Conservation (phyloP, 2,797 vertebrate genomes). For the Tenualosa ilisha region DNA sequence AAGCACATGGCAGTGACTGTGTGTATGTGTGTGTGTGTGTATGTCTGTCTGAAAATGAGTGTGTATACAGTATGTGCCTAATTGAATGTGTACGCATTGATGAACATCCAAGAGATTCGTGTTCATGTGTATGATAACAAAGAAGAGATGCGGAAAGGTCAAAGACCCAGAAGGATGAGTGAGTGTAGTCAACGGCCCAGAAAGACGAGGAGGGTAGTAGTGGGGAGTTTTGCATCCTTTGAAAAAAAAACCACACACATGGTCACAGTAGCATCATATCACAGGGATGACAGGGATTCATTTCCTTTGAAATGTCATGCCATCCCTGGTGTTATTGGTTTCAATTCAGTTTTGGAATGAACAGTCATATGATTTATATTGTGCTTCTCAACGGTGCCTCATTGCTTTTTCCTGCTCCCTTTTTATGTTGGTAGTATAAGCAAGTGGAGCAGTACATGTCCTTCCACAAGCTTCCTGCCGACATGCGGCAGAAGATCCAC, state of each 20-base stretch:
- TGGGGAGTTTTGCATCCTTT: not conserved
- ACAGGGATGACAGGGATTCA: not conserved
- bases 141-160: not conserved
- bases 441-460: conserved; percentile 99
- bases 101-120: not conserved
- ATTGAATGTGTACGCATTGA: not conserved
- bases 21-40: conserved; percentile 8
- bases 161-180: not conserved
- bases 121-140: not conserved
- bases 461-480: conserved; percentile 98
- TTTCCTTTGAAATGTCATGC: not conserved
- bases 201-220: not conserved
- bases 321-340: not conserved
- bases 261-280: not conserved
- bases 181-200: not conserved
- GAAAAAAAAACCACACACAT: not conserved
- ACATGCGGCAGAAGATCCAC: conserved; percentile 98
- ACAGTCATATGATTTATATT: not conserved
- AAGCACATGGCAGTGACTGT: not conserved
- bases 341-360: not conserved
- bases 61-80: not conserved
- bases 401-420: conserved; percentile 55
- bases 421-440: conserved; percentile 83
- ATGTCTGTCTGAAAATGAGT: not conserved
- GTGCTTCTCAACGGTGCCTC: conserved; percentile 53